Evolutionary conservation across 2,797 vertebrate species (phyloP).

Genomic region (Sternarchorhynchus goeldii): DNA sequence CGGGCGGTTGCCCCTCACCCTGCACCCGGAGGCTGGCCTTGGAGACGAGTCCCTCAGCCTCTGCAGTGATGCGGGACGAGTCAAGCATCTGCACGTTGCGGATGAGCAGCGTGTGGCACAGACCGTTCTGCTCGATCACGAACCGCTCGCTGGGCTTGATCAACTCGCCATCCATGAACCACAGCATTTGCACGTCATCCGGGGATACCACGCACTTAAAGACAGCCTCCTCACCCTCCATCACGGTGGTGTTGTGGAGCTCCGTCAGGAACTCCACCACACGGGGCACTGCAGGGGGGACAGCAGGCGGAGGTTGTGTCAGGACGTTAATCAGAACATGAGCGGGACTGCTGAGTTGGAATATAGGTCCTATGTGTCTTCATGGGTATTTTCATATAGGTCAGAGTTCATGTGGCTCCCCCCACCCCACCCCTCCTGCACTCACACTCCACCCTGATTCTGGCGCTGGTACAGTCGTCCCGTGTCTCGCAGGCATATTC

Average conservation of each 20-base stretch:
- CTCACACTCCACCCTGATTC: constrained; percentile 74
- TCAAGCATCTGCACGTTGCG: constrained; percentile 79
- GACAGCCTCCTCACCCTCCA: constrained; percentile 77
- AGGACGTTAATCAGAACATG: no score
- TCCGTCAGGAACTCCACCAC: constrained; percentile 89
- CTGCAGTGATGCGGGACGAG: constrained; percentile 79
- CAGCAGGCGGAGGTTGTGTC: not conserved
- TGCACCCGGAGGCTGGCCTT: constrained; percentile 88
- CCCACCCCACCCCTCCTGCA: constrained; percentile 3
- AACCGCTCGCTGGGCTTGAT: constrained; percentile 70
- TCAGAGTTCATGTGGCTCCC: not conserved
- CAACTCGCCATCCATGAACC: constrained; percentile 80
- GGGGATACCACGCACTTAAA: constrained; percentile 89
- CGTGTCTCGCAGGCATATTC: constrained; percentile 78
- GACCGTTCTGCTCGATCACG: constrained; percentile 72
- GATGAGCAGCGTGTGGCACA: constrained; percentile 83
- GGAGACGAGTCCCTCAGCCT: constrained; percentile 78
- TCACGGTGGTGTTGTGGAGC: constrained; percentile 85
- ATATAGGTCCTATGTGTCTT: not conserved
- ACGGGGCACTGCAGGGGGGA: constrained; percentile 75
- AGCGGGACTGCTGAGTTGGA: no score
- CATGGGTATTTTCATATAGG: not conserved
- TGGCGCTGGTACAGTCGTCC: constrained; percentile 73
- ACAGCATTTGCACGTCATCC: constrained; percentile 74
- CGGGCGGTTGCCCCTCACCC: constrained; percentile 66